Evolutionary conservation across 2,113 vertebrate genomes (phyloP).

Genomic region (Piprites chloris): DNA sequence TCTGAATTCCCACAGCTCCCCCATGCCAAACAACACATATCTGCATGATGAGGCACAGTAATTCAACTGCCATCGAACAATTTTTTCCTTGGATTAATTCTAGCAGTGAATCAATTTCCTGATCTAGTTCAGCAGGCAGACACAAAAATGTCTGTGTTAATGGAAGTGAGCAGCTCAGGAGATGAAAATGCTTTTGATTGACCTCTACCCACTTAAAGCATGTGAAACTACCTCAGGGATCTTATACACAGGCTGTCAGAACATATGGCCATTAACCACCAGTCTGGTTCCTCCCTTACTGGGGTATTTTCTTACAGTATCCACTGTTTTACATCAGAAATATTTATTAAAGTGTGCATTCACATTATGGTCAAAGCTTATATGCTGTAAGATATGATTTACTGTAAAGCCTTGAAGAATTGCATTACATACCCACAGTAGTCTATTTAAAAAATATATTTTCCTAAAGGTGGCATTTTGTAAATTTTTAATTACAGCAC

Average conservation of each 20-base stretch:
- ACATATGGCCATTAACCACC: background rate
- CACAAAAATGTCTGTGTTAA: background rate
- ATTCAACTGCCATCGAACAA: background rate
- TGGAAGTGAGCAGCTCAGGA: background rate
- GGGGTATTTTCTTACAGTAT: background rate
- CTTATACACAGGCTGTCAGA: background rate
- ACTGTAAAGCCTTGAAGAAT: background rate
- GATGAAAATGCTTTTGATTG: slow-evolving; percentile 6
- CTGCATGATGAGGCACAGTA: background rate
- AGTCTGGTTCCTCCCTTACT: background rate
- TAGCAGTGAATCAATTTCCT: background rate
- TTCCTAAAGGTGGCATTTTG: background rate
- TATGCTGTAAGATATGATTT: background rate
- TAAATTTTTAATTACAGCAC: background rate
- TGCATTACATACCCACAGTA: background rate
- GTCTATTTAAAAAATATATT: background rate
- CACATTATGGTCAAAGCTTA: background rate
- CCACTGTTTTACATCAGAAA: background rate
- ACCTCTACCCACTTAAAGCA: background rate
- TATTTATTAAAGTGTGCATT: background rate
- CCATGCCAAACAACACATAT: background rate
- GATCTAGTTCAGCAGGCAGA: slow-evolving; percentile 8
- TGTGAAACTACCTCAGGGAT: background rate
- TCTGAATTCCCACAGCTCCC: background rate
- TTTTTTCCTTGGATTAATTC: background rate